Conservation (phyloP, 2,797 vertebrate species). For the Alosa sapidissima region DNA sequence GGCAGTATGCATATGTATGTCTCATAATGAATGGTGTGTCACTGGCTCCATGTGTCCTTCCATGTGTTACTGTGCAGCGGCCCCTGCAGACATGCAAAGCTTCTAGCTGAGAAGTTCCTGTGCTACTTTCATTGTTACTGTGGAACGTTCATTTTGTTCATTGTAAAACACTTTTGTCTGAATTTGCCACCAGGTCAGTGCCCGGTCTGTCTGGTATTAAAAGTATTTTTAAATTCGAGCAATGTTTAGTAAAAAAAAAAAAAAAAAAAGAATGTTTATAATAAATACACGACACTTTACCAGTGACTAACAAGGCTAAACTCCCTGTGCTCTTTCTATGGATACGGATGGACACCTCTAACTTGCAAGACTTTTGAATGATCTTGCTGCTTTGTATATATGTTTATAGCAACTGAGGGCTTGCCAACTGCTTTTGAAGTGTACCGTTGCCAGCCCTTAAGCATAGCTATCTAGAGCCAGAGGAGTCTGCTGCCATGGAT, state of each 20-base stretch:
- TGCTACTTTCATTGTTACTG: neutral
- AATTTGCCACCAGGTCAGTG: neutral
- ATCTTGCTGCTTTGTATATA: conserved; percentile 53
- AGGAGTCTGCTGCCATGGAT: conserved; percentile 29
- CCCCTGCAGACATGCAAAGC: conserved; percentile 13
- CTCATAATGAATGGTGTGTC: neutral
- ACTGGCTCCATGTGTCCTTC: conserved; percentile 1
- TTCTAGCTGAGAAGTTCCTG: neutral
- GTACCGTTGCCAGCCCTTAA: conserved; percentile 42
- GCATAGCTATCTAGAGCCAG: conserved; percentile 36
- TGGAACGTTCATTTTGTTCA: neutral
- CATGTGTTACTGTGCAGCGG: conserved; percentile 32
- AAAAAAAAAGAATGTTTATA: conserved; percentile 16
- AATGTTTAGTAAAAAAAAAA: neutral
- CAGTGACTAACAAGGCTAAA: conserved; percentile 22
- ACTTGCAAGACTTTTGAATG: conserved; percentile 34
- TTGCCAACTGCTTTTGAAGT: conserved; percentile 43
- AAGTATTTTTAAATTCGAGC: conserved; percentile 14
- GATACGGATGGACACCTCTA: neutral
- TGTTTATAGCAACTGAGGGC: conserved; percentile 44
- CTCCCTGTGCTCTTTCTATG: neutral
- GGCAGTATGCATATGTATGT: neutral
- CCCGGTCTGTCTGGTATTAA: neutral
- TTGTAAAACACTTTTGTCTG: neutral
- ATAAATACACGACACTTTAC: conserved; percentile 28